Evolutionary conservation across 2,797 vertebrate species (phyloP).

Genomic region (Stomatorhinus walkeri): DNA sequence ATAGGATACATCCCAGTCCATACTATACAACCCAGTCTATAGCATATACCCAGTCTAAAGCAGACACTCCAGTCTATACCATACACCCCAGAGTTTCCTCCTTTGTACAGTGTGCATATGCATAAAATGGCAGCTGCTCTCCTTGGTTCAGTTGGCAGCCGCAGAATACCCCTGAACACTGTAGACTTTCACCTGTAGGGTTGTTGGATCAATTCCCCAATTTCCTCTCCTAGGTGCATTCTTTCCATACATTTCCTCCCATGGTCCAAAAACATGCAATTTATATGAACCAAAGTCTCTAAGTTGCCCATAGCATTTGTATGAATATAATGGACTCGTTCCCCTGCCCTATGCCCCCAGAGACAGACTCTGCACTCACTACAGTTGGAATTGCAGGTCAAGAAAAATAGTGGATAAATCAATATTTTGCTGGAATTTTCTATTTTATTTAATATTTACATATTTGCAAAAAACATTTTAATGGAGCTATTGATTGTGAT

Average conservation of each 20-base stretch:
- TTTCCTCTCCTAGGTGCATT: not conserved
- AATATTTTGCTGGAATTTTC: not conserved
- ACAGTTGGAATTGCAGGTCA: not conserved
- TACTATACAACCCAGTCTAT: no score
- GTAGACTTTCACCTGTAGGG: not conserved
- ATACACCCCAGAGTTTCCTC: not conserved
- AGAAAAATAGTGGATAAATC: not conserved
- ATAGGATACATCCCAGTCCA: no score
- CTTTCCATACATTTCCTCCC: not conserved
- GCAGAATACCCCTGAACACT: not conserved
- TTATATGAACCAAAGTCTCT: not conserved
- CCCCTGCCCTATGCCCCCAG: not conserved
- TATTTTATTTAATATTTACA: not conserved
- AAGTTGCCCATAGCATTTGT: not conserved
- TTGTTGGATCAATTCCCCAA: not conserved
- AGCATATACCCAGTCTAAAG: no score
- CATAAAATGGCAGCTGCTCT: not conserved
- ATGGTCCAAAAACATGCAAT: not conserved
- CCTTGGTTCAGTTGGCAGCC: not conserved
- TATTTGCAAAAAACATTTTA: not conserved
- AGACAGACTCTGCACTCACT: not conserved
- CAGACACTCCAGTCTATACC: not conserved
- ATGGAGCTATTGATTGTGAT: not conserved
- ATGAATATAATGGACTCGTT: not conserved
- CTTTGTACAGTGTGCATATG: not conserved